Base-by-base conservation (phyloP, 2,113 vertebrate species). In the Cavia aperea region DNA sequence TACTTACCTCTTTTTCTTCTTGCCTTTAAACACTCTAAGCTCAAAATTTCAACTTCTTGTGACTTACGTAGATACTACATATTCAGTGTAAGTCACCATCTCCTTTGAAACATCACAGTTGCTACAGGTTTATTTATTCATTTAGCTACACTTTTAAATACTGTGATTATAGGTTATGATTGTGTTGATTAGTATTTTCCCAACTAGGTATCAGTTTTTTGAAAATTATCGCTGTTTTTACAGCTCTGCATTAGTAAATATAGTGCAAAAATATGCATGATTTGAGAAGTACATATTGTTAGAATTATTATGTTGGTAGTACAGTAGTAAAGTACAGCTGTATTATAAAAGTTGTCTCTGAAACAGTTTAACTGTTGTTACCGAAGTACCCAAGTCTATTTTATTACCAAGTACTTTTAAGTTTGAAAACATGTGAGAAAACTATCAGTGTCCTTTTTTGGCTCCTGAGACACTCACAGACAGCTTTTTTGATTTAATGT, bases 401-500 rank as follows among this genome's bases (percentile, higher is more conserved):
- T 93, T 88, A 70, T 70, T 79, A 86, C 56, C 46, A 94, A 85
- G 54, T 46, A 26, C 29, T 88, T 93, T 92, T 78, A 72, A 56
- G 26, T 92, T 72, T 92, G 83, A 86, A 91, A 86, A 62, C 75
- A 82, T 63, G 75, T 92, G 54, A 95, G 60, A 51, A 68, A 60
- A 54, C 70, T 31, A 88, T 68, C 68, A 56, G 58, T 73, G 43
- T 56, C 60, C 2, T 43, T 60, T 72, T 82, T 62, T 46, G 33
- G n/a, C 43, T 16, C 77, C 79, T 83, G n/a, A 89, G 54, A 43
- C 46, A 4, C 77, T 81, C 24, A 56, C 23, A 49, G 15, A 19
- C 7, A 78, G 63, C 56, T 63, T 73, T 83, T 49, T 78, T 93
- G 49, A 86, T 78, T 93, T 66, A 75, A 70, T 58, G 3, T 77